Conservation (phyloP, 2,888 invertebrate species). For the Anticlea derivata region DNA sequence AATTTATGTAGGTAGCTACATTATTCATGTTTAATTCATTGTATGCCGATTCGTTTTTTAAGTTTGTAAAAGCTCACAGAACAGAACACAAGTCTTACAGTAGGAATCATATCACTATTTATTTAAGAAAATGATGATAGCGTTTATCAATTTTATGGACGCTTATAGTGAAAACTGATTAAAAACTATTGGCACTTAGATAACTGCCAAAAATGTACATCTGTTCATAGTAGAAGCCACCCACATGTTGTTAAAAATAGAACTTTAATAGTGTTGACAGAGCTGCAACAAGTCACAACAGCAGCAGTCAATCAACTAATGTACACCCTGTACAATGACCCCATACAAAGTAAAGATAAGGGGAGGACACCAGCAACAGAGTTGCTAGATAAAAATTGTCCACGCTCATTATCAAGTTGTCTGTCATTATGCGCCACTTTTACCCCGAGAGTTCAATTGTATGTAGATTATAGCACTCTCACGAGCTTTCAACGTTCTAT, state of each 20-base stretch:
- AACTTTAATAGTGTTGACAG: constrained; percentile 13
- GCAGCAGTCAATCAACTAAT: constrained; percentile 15
- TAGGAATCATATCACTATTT: constrained; percentile 27
- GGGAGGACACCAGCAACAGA: constrained; percentile 26
- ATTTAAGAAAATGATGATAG: constrained; percentile 32
- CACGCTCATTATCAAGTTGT: constrained; percentile 44
- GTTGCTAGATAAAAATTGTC: constrained; percentile 33
- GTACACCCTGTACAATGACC: constrained; percentile 28
- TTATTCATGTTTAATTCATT: neutral
- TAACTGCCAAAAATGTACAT: constrained; percentile 27
- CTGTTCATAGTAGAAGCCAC: constrained; percentile 2
- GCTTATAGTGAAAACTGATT: constrained; percentile 47
- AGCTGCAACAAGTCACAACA: constrained; percentile 8
- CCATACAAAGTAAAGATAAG: constrained; percentile 32
- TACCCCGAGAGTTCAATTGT: constrained; percentile 49
- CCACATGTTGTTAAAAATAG: constrained; percentile 16
- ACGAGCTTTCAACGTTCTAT: constrained; percentile 53
- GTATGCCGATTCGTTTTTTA: neutral
- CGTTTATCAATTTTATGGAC: constrained; percentile 45
- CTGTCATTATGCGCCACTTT: constrained; percentile 39
- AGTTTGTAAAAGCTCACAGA: constrained; percentile 8
- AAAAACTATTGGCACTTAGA: constrained; percentile 34
- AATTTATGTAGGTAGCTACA: neutral
- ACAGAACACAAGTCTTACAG: constrained; percentile 11
- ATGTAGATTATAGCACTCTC: constrained; percentile 54